These are phyloP conservation scores for Canis aureus DNA, from an alignment of 2,113 vertebrate species.

Conservation along the genomic window DNA sequence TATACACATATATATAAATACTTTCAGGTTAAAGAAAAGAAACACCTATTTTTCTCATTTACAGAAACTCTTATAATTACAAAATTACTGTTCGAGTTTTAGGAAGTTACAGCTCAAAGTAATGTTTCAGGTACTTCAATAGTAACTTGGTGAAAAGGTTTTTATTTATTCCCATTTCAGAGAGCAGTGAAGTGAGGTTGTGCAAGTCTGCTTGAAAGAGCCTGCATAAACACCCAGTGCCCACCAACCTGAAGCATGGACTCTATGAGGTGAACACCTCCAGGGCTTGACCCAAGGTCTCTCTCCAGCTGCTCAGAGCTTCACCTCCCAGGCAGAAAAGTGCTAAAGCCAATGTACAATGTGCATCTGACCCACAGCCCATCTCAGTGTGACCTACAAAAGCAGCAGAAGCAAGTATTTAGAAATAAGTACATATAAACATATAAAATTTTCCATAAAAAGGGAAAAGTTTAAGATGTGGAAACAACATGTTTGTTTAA, in stretches of 20 bases:
- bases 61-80: neutral
- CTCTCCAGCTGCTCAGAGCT: neutral
- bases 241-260: no score
- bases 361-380: neutral
- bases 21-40: conserved; percentile 47
- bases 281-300: neutral
- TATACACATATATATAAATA: neutral
- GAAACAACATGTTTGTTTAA: neutral
- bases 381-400: neutral
- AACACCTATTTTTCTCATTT: conserved; percentile 22
- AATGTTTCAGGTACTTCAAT: neutral
- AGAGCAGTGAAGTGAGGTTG: neutral
- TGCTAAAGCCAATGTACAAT: neutral
- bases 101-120: neutral
- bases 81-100: neutral
- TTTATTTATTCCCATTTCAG: neutral
- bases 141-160: neutral
- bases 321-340: neutral
- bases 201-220: no score
- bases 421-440: neutral
- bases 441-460: neutral
- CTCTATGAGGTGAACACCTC: no score
- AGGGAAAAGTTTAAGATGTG: neutral
- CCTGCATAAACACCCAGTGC: accelerated
- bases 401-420: neutral